Percentiles rank a stretch among this genome's conserved stretches.
Evolutionary conservation across 2,797 vertebrate genomes (phyloP).

Genomic region (Paratrypauchen microcephalus): DNA sequence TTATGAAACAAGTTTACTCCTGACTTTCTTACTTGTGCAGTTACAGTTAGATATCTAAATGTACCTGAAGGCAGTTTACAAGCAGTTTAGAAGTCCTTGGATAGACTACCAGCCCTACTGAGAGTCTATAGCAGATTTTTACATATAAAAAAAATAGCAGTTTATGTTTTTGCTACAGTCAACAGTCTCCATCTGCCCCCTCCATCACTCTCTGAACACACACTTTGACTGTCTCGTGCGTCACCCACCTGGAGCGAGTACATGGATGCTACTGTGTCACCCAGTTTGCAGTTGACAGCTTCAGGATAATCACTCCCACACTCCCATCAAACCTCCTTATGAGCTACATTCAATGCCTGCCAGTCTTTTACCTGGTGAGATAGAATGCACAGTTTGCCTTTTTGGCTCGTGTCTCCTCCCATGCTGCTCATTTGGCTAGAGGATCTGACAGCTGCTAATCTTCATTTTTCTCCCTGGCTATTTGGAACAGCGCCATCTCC

Average conservation of each 20-base stretch:
- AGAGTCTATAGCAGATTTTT: neutral
- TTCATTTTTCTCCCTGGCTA: slow-evolving; percentile 59
- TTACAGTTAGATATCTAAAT: too few species aligned
- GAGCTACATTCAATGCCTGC: slow-evolving; percentile 45
- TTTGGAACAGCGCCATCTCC: slow-evolving; percentile 59
- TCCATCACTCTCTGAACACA: slow-evolving; percentile 46
- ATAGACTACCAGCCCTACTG: too few species aligned
- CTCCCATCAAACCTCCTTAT: slow-evolving; percentile 60
- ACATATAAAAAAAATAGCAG: slow-evolving; percentile 4
- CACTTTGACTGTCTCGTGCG: slow-evolving; percentile 34
- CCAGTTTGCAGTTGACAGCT: slow-evolving; percentile 62
- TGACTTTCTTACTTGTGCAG: too few species aligned
- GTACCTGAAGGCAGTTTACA: too few species aligned
- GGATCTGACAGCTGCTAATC: slow-evolving; percentile 66
- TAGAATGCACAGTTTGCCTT: neutral
- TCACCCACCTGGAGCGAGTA: slow-evolving; percentile 50
- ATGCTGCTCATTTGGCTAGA: slow-evolving; percentile 20
- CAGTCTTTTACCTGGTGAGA: slow-evolving; percentile 50
- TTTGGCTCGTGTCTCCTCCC: neutral
- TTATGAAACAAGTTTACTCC: too few species aligned
- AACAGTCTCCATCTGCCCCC: slow-evolving; percentile 26
- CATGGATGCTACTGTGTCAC: slow-evolving; percentile 55
- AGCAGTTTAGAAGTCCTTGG: too few species aligned
- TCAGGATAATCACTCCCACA: slow-evolving; percentile 63
- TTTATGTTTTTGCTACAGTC: slow-evolving; percentile 13